Base-by-base conservation (phyloP, 2,797 vertebrate species). In the Echeneis naucrates region DNA sequence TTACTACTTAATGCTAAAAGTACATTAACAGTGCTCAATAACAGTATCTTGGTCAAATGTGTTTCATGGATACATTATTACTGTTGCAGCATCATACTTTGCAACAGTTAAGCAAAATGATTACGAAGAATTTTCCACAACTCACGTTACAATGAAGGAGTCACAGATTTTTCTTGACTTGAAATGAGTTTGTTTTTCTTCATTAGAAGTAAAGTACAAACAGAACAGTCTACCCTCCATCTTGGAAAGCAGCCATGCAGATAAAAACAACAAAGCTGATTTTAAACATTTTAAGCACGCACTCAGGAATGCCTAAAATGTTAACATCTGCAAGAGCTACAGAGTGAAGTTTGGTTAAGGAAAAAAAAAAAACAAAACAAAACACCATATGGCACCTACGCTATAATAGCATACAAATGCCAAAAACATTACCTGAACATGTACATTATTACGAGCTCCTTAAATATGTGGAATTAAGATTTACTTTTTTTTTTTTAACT, bases 391-490 rank as follows among this genome's bases (percentile, higher is more conserved):
- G 71, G 56, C 2, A 2, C 32, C 58, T 60, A 45, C n/a, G n/a
- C n/a, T n/a, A n/a, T n/a, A 40, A 64, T 35, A 26, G 48, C 53
- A 59, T 81, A 19, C 48, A 69, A 68, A 60, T 52, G 76, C 73
- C 58, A 54, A 50, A 50, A 61, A 56, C 71, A 66, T 55, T 54
- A 78, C 64, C 77, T 78, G 44, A 59, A 83, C n/a, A 76, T 91
- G 27, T 88, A 89, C 84, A 92, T 71, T 77, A 76, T 81, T 77
- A 72, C 74, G 80, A 52, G 76, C 21, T 45, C 8, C 47, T 54
- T 35, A 50, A 59, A 57, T 21, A 60, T 47, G 16, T 63, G 66
- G 61, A 47, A 73, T 13, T 48, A 53, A 24, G 58, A 48, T 67
- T 71, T 44, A 13, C 24, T n/a, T 58, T 3, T 30, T 30, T n/a